Evolutionary conservation across 2,888 invertebrate species (phyloP).

Genomic region (Papilio demoleus): DNA sequence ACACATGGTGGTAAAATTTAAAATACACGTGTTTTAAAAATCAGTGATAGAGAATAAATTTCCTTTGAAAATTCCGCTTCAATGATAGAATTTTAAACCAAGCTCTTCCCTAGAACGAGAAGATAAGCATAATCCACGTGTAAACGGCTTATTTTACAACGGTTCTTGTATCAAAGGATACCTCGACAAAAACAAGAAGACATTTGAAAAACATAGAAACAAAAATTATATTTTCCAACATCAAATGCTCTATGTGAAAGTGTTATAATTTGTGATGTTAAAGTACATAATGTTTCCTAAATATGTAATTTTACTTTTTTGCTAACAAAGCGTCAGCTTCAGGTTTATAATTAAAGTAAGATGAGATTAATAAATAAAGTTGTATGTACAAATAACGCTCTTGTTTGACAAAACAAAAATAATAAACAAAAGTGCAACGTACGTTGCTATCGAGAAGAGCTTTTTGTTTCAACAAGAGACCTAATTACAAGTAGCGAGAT

Average conservation of each 20-base stretch:
- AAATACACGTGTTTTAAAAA: conserved; percentile 41
- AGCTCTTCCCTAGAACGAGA: conserved; percentile 33
- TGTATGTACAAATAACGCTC: not conserved
- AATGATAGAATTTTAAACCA: conserved; percentile 46
- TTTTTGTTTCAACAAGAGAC: conserved; percentile 54
- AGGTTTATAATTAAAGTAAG: too few relatives aligned
- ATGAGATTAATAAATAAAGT: not conserved
- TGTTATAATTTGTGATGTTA: too few relatives aligned
- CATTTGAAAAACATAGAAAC: conserved; percentile 8
- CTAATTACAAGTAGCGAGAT: conserved; percentile 59
- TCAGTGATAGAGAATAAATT: conserved; percentile 41
- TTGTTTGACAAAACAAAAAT: conserved; percentile 27
- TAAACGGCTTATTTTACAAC: conserved; percentile 41
- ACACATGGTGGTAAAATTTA: conserved; percentile 40
- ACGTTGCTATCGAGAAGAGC: conserved; percentile 24
- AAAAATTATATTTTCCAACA: not conserved
- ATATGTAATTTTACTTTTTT: too few relatives aligned
- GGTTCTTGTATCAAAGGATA: conserved; percentile 24
- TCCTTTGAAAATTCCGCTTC: conserved; percentile 45
- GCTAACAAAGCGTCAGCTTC: too few relatives aligned
- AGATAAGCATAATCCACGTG: conserved; percentile 41
- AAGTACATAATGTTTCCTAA: too few relatives aligned
- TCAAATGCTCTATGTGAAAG: too few relatives aligned
- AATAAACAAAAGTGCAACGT: conserved; percentile 20
- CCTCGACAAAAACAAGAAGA: not conserved